Evolutionary conservation across 2,113 vertebrate species (phyloP).

Genomic region (human): DNA sequence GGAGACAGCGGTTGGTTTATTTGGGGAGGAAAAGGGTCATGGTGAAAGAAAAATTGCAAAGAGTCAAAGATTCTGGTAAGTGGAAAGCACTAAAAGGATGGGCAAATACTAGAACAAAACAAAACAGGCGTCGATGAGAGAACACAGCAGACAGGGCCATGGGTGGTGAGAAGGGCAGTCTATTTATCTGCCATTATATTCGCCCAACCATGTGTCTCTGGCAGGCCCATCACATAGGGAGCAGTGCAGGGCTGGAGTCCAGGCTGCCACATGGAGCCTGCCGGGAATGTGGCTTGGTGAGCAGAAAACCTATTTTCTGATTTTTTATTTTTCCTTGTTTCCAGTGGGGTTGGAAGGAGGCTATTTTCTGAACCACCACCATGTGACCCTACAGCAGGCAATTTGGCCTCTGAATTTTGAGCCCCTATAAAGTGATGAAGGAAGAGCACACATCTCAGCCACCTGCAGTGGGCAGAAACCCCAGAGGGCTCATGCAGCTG

Average conservation of each 20-base stretch:
- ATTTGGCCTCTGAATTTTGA: neutral
- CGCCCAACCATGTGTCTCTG: neutral
- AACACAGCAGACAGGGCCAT: neutral
- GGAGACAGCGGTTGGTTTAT: neutral
- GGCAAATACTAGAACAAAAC: neutral
- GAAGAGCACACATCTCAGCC: neutral
- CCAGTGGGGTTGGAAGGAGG: neutral
- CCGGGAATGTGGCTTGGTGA: neutral
- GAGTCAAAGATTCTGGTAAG: neutral
- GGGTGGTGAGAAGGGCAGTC: neutral
- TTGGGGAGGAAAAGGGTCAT: too few species aligned
- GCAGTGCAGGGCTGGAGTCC: fast-evolving
- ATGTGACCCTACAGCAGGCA: neutral
- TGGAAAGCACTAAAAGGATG: neutral
- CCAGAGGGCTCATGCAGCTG: neutral
- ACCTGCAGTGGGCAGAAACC: neutral
- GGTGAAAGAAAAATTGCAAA: neutral
- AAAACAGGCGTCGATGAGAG: neutral
- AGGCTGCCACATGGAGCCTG: neutral
- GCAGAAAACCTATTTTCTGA: neutral
- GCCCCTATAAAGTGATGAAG: neutral
- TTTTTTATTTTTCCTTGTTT: too few species aligned
- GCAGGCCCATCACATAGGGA: neutral
- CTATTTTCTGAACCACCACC: neutral
- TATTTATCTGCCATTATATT: neutral